Evolutionary conservation across 2,113 vertebrate species (phyloP), one percentile per base, ranked within the genome.

Genomic region (Nanorana parkeri): DNA sequence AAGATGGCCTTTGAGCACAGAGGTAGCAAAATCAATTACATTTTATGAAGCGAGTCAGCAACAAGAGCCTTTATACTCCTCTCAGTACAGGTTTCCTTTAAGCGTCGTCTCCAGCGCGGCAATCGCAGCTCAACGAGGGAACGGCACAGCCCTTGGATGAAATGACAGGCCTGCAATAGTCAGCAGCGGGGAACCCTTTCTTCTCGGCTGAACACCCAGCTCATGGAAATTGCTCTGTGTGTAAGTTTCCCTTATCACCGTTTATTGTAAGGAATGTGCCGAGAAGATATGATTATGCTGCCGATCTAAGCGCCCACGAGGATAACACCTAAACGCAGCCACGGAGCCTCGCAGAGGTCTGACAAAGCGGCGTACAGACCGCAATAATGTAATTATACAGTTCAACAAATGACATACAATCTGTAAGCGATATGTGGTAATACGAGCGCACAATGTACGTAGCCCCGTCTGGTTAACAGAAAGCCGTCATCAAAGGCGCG

Each of bases 121-220:
- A 91, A 90, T 92, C 79, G 84, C 91, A 91, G 91, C 93, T 92
- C 93, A 93, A 47, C 85, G 63, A 92, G 41, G 41, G 91, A 90
- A 90, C 92, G 92, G 92, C 91, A 92, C 90, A 93, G 91, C 86
- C 90, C 92, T 92, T 92, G 90, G 92, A 93, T 91, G 90, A 93
- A 93, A 94, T 94, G 93, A 94, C 87, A 94, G 91, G 90, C 89
- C 94, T 92, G 91, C 90, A 90, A 91, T 92, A 93, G 89, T 84
- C 92, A 92, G 91, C 91, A 80, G 93, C 92, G 86, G 91, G 91
- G 23, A 23, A n/a, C 87, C 89, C 89, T 93, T 94, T 94, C 89
- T 94, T 92, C 90, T 87, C 90, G 24, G 65, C 92, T 88, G 90
- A 93, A 93, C 92, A 91, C 92, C 80, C 84, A 86, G 91, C 86